Base-by-base conservation (phyloP, 2,113 vertebrate species). In the Seriola rivoliana region DNA sequence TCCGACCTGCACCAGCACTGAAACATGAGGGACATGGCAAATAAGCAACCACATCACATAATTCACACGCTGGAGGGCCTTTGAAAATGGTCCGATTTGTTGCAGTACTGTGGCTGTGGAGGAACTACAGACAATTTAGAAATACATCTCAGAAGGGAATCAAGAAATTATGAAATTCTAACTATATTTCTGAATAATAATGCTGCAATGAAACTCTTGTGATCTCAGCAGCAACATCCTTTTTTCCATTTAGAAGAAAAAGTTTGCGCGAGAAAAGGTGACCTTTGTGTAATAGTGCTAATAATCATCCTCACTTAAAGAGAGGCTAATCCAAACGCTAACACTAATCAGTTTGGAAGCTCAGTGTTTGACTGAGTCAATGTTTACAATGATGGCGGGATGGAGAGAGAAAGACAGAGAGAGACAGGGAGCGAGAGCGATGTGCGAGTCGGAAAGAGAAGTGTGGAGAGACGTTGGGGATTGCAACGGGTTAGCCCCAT, bases 1-100 rank as follows among this genome's bases (percentile, higher is more conserved):
- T 99, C 3, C 98, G 96, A 71, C 98, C 98, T 0, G 98, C 98
- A 3, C 98, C 98, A 0, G 98, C 98, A 36, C 98, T 99, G 93
- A 1, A 52, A 8, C 52, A 73, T 16, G 16, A 82, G 78, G 76
- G 44, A 77, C 66, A 78, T 57, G 79, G 75, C 65, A 3, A 29
- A 46, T 85, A 29, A 81, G 70, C 68, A 63, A 25, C 14, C 34
- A 5, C 46, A 63, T 68, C 25, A 59, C 54, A 60, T 21, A 57
- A 71, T 46, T 14, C 50, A 65, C 8, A 63, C 32, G 59, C 71
- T 36, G 63, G 38, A 79, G 17, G 13, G 16, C 48, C 8, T 71
- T 60, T 4, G 16, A 29, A 55, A 67, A 16, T 2, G 29, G 16
- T 11, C 25, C 36, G 25, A 65, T 54, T 46, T 69, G 10, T 60